Base-by-base conservation (phyloP, 2,888 invertebrate species). In the Incurvaria masculella region DNA sequence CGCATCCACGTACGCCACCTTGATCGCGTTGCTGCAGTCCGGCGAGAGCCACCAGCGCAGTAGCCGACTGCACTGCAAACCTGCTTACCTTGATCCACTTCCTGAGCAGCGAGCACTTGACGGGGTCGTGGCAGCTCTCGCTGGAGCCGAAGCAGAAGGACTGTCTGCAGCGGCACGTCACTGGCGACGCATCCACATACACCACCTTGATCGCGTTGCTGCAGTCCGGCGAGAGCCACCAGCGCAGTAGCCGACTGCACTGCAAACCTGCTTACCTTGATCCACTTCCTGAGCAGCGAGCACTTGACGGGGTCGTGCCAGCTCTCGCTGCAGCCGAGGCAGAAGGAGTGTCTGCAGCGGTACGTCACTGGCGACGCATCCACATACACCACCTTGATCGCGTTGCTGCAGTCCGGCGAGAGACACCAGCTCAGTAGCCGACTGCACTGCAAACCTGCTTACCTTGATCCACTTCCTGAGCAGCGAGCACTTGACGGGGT, bases 271-370 rank as follows among this genome's bases (percentile, higher is more conserved):
- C 42, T 19, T 44, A 79, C 79, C 79, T 97, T 97, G 57, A 97
- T 93, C 98, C 98, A 99, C 69, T 91, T 92, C 64, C 87, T 87
- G 18, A 99, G 83, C 68, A 96, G 84, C 53, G 88, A 86, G 74
- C 99, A 99, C 59, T 91, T 91, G 41, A 98, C 97, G 21, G 98
- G 98, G 68, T 99, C 98, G 73, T 99, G 99, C 96, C 96, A 96
- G 73, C 93, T 92, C 78, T 94, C 94, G 19, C 94, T 95, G 74
- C 97, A 97, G 46, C 89, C 85, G 81, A 97, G 97, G 76, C 98
- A 98, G 80, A 98, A 98, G 23, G 88, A 88, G 73, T 95, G 94
- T 23, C 84, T 84, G 73, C 98, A 98, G 66, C 88, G 88, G 71
- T 98, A 98, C 38, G 89, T 91, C 27, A 97, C 97, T 14, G 92